Conservation (phyloP, 1,140 invertebrate genomes). For the Neocloeon triangulifer region DNA sequence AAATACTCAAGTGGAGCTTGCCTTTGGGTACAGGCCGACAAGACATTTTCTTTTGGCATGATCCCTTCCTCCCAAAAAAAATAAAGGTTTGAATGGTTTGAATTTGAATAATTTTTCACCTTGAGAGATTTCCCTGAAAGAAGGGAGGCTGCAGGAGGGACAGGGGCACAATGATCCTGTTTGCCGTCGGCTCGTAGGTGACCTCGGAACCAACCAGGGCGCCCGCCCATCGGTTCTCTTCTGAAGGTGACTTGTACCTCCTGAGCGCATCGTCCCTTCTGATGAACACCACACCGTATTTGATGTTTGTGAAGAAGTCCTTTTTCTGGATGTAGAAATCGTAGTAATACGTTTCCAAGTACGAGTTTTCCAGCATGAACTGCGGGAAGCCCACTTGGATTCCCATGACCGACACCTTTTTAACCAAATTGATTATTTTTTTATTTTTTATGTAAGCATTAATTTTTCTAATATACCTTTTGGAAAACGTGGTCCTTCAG, state of each 20-base stretch:
- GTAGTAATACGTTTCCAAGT: constrained; percentile 21
- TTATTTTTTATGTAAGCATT: too few relatives aligned
- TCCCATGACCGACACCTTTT: constrained; percentile 20
- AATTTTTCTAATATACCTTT: too few relatives aligned
- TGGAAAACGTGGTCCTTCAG: constrained; percentile 17
- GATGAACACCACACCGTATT: constrained; percentile 18
- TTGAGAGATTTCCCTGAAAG: constrained; percentile 18
- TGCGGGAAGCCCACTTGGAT: constrained; percentile 28
- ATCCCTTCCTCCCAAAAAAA: too few relatives aligned
- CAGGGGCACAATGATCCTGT: constrained; percentile 22
- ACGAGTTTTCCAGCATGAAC: constrained; percentile 16
- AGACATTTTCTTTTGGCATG: too few relatives aligned
- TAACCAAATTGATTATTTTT: constrained; percentile 8
- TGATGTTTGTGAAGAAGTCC: constrained; percentile 24
- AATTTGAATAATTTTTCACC: constrained; percentile 15
- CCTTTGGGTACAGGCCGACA: too few relatives aligned
- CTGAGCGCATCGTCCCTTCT: constrained; percentile 13
- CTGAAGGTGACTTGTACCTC: constrained; percentile 12
- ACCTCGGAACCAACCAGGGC: constrained; percentile 12
- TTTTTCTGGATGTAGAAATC: constrained; percentile 21
- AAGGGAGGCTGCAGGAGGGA: constrained; percentile 16
- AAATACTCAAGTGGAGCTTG: too few relatives aligned
- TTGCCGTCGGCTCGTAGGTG: constrained; percentile 17
- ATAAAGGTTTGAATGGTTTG: constrained; percentile 2
- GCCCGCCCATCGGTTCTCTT: constrained; percentile 15